phyloP scores from a whole-genome alignment of 2,888 invertebrate genomes.

The Blastobasis lacticolella region DNA sequence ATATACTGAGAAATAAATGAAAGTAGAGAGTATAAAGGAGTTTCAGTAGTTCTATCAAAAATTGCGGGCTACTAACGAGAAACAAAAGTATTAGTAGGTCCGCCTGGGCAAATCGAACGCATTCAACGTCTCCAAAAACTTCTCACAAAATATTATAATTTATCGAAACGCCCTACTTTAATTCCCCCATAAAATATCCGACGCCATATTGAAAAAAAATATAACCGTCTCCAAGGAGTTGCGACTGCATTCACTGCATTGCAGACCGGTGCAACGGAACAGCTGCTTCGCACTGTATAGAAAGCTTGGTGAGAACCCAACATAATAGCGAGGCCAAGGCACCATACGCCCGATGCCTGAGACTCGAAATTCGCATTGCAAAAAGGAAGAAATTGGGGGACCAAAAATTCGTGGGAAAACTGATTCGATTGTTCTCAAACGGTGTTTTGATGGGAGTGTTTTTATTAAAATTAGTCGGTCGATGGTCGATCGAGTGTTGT shows the following conservation, averaged over 20 bases:
- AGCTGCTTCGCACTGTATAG: conserved; percentile 42
- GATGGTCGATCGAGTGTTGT: too few species aligned
- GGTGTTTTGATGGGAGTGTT: too few species aligned
- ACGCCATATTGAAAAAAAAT: conserved; percentile 17
- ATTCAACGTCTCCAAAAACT: neutral
- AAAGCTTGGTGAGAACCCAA: conserved; percentile 20
- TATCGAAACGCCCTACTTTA: conserved; percentile 21
- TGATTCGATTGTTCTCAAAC: neutral
- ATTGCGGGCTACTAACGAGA: too few species aligned
- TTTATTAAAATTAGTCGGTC: too few species aligned
- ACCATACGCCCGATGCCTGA: conserved; percentile 1
- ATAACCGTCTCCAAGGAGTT: conserved; percentile 38
- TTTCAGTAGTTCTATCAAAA: too few species aligned
- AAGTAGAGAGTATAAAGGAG: too few species aligned
- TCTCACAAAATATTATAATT: conserved; percentile 7
- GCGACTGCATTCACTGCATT: conserved; percentile 21
- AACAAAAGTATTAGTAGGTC: too few species aligned
- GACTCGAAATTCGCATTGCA: conserved; percentile 5
- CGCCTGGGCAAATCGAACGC: too few species aligned
- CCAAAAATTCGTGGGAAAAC: conserved; percentile 17
- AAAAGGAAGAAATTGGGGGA: conserved; percentile 17
- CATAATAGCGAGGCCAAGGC: neutral
- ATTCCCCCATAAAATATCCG: conserved; percentile 15
- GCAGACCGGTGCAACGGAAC: conserved; percentile 42
- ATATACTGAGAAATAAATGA: too few species aligned